phyloP scores from a whole-genome alignment of 2,888 invertebrate genomes.

The Spilosoma lubricipeda region DNA sequence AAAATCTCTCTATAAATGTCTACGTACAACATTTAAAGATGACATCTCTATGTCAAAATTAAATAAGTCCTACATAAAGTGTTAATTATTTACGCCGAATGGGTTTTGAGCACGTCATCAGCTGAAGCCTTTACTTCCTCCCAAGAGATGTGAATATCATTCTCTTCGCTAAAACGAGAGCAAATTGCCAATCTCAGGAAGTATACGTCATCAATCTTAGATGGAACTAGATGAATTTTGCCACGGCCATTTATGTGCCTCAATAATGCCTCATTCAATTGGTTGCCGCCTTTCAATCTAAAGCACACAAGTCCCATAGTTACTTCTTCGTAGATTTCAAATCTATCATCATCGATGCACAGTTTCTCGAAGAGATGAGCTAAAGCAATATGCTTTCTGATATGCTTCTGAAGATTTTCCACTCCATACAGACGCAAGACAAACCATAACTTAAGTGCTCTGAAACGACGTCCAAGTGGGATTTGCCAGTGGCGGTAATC shows the following conservation, averaged over 20 bases:
- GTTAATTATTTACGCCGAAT: conserved; percentile 18
- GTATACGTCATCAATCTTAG: conserved; percentile 93
- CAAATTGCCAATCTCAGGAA: conserved; percentile 97
- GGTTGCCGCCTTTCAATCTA: conserved; percentile 94
- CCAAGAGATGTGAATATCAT: conserved; percentile 95
- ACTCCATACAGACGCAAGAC: conserved; percentile 96
- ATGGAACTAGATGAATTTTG: conserved; percentile 96
- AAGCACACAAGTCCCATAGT: conserved; percentile 99
- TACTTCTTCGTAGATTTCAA: conserved; percentile 96
- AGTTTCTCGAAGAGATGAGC: conserved; percentile 95
- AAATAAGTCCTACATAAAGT: conserved; percentile 1
- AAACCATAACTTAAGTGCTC: conserved; percentile 98
- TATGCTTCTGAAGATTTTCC: conserved; percentile 94
- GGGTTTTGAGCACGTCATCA: conserved; percentile 87
- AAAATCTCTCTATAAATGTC: neutral
- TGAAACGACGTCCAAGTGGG: conserved; percentile 96
- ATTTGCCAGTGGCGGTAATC: conserved; percentile 99
- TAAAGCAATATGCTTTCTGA: conserved; percentile 93
- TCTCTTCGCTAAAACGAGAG: conserved; percentile 92
- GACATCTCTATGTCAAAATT: neutral
- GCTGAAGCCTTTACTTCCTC: conserved; percentile 92
- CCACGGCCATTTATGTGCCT: conserved; percentile 95
- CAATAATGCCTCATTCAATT: conserved; percentile 92
- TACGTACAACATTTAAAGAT: conserved; percentile 9
- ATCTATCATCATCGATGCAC: conserved; percentile 91